Conservation (phyloP, 2,113 vertebrate species). For the Crotalus helleri region DNA sequence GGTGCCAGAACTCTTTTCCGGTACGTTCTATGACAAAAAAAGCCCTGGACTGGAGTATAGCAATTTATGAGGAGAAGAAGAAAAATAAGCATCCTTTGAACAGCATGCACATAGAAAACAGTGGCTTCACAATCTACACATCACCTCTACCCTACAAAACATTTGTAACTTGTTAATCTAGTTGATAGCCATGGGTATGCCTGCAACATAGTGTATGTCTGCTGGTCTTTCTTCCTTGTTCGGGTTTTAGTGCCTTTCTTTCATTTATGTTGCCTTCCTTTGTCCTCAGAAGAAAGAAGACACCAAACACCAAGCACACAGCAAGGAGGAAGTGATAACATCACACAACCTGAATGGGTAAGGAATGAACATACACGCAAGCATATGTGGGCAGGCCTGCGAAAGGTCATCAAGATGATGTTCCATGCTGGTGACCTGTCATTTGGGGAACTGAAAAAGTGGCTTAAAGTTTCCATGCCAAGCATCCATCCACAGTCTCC, state of each 20-base stretch:
- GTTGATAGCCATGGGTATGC: not conserved
- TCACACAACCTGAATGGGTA: not conserved
- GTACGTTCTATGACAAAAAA: too few species aligned
- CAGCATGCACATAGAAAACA: not conserved
- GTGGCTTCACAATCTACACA: not conserved
- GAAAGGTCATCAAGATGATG: not conserved
- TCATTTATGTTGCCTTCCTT: not conserved
- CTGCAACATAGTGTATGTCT: not conserved
- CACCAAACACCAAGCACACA: not conserved
- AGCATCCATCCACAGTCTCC: not conserved
- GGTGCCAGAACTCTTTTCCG: too few species aligned
- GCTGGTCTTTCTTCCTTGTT: not conserved
- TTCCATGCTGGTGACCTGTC: not conserved
- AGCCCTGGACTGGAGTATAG: not conserved
- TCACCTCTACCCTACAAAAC: not conserved
- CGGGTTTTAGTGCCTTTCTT: not conserved
- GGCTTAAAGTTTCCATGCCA: not conserved
- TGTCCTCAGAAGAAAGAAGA: not conserved
- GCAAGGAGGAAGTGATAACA: not conserved
- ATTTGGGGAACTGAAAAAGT: not conserved
- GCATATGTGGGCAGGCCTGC: not conserved
- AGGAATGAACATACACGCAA: not conserved
- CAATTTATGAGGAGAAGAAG: not conserved
- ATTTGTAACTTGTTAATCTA: not conserved
- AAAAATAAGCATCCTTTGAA: not conserved